phyloP scores from a whole-genome alignment of 2,888 invertebrate genomes.

The Nephrocerus scutellatus region DNA sequence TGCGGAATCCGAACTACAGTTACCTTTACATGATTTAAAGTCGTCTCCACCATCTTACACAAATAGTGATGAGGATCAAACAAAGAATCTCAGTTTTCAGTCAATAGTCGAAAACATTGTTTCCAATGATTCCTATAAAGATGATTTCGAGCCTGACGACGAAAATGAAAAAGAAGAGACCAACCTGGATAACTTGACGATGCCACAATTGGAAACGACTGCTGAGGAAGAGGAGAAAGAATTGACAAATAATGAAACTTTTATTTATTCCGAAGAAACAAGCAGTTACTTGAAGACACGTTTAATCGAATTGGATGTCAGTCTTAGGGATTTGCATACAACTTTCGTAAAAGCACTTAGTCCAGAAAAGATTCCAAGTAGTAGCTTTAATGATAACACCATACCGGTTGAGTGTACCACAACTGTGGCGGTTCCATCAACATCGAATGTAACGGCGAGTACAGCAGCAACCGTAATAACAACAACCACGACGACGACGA shows the following conservation, averaged over 20 bases:
- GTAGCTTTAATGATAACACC: background rate
- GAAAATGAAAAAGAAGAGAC: constrained; percentile 26
- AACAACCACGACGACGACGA: constrained; percentile 9
- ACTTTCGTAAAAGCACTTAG: constrained; percentile 24
- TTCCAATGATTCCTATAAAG: constrained; percentile 23
- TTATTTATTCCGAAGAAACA: too few relatives aligned
- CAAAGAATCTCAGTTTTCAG: too few relatives aligned
- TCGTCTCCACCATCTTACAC: too few relatives aligned
- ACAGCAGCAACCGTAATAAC: constrained; percentile 6
- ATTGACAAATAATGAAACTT: constrained; percentile 1
- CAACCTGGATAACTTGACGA: constrained; percentile 33
- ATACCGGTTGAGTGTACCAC: background rate
- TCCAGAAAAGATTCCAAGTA: constrained; percentile 13
- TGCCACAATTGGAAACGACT: constrained; percentile 34
- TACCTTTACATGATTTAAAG: too few relatives aligned
- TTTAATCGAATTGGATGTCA: constrained; percentile 26
- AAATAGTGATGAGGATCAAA: too few relatives aligned
- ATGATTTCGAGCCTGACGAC: constrained; percentile 24
- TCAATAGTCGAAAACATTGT: constrained; percentile 13
- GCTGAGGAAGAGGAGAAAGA: constrained; percentile 9
- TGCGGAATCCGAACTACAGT: too few relatives aligned
- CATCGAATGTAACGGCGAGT: constrained; percentile 8
- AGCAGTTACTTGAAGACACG: constrained; percentile 28
- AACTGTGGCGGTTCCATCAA: constrained; percentile 1
- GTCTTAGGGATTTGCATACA: constrained; percentile 26